Evolutionary conservation across 2,797 vertebrate species (phyloP), one percentile per base, ranked within the genome.

Genomic region (Orientallactaga sibirica): DNA sequence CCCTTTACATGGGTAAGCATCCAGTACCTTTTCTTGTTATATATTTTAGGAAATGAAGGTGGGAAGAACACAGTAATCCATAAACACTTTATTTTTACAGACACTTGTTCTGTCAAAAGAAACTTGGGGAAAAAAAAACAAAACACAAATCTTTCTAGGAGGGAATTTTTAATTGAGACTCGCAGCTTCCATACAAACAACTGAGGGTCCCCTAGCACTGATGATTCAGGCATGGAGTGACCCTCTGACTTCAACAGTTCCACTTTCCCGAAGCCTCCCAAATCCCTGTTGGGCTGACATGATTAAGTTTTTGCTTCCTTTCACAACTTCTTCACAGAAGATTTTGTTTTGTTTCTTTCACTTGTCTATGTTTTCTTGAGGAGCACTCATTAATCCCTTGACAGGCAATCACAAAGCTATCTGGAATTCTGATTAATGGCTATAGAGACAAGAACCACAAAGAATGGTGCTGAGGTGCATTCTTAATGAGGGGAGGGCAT

Each of bases 381-480:
- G 80, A 74, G 20, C 78, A 64, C 77, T 85, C 41, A 82, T 82
- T 91, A 81, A 80, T 73, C n/a, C 90, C 41, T 95, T 89, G n/a
- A 71, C 1, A 71, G 88, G 68, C 62, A 80, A 87, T 83, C 70
- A 91, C 66, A 83, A 70, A 89, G 20, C 19, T 95, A 75, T 86
- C 74, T 91, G 64, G 58, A 89, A 87, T 96, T 93, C 84, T 93
- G 80, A 94, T 90, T 86, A 88, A 85, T 62, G 27, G 4, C 41
- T 89, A 5, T 71, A 19, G 58, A 84, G 71, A 93, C 48, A 86
- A 89, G 77, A 62, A 61, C 58, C 55, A 76, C 62, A 43, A 76
- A 94, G 41, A 85, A 90, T 24, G 8, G 20, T 75, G 1, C n/a
- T 25, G 41, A 62, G 37, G 20, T 80, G 22, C 67, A n/a, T 91